Conservation (phyloP, 2,113 vertebrate genomes). For the Glareola pratincola region DNA sequence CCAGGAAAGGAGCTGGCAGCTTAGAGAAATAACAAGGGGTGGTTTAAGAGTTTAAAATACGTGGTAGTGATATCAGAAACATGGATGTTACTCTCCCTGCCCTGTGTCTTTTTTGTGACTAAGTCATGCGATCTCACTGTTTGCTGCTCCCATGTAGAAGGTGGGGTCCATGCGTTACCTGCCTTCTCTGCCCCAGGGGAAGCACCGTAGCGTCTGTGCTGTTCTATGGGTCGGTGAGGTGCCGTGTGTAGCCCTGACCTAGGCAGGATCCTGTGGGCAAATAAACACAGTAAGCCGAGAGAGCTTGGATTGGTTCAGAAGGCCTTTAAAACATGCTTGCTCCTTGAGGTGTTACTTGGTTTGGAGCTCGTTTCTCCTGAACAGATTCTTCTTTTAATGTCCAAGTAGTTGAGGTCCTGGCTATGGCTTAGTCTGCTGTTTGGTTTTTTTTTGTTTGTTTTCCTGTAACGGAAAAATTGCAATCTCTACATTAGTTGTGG, state of each 20-base stretch:
- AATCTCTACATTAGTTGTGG: background rate
- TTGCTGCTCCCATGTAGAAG: background rate
- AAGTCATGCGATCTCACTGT: accelerated
- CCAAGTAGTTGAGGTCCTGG: background rate
- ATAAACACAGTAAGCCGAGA: accelerated
- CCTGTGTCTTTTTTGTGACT: background rate
- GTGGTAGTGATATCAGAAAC: background rate
- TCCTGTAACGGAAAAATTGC: background rate
- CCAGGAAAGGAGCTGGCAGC: background rate
- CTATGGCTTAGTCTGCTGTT: background rate
- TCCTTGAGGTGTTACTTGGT: background rate
- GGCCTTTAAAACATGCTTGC: background rate
- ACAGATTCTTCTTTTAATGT: background rate
- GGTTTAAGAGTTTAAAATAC: background rate
- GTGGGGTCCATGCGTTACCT: accelerated
- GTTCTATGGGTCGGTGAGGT: background rate
- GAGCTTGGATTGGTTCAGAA: background rate
- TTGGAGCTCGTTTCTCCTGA: background rate
- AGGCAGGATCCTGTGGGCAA: background rate
- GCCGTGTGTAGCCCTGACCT: background rate
- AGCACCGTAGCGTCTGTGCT: accelerated
- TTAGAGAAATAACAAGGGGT: background rate
- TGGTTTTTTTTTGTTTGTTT: background rate
- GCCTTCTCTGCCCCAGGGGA: background rate
- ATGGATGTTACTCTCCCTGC: background rate